These are phyloP conservation scores for Plestiodon gilberti DNA, from an alignment of 2,113 vertebrate genomes.

Conservation along the genomic window DNA sequence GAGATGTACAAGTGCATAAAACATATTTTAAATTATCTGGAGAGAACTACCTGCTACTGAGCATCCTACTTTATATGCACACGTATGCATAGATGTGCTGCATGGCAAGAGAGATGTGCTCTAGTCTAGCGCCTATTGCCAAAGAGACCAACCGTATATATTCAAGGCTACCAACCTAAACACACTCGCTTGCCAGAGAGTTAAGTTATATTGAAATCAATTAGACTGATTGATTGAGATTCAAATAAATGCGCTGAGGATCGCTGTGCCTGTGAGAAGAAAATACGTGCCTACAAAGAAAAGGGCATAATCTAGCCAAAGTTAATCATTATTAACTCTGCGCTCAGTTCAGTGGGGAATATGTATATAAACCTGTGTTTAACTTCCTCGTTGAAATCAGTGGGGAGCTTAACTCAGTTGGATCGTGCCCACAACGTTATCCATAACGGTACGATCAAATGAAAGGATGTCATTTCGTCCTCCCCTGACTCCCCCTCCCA, in stretches of 20 bases:
- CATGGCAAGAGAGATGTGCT: too few species aligned
- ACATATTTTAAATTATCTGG: not conserved
- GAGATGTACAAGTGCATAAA: too few species aligned
- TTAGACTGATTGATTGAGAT: not conserved
- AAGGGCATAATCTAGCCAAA: too few species aligned
- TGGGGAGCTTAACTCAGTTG: not conserved
- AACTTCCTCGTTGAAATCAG: too few species aligned
- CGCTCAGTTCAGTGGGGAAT: not conserved
- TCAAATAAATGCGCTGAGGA: not conserved
- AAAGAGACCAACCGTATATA: too few species aligned
- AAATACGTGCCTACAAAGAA: not conserved
- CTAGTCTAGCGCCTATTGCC: not conserved
- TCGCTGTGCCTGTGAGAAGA: not conserved
- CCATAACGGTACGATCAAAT: rapidly evolving
- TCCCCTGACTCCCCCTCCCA: too few species aligned
- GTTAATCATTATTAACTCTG: not conserved
- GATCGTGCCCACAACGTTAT: not conserved
- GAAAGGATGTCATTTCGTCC: not conserved
- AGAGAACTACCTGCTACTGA: not conserved
- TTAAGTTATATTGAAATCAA: not conserved
- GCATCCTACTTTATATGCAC: not conserved
- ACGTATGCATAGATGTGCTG: not conserved
- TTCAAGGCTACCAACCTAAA: not conserved
- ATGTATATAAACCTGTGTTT: not conserved
- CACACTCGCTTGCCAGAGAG: not conserved